A percentile compares a stretch with the other conserved stretches of the same genome.
Conservation (phyloP, 2,113 vertebrate genomes). For the Aptenodytes forsteri region DNA sequence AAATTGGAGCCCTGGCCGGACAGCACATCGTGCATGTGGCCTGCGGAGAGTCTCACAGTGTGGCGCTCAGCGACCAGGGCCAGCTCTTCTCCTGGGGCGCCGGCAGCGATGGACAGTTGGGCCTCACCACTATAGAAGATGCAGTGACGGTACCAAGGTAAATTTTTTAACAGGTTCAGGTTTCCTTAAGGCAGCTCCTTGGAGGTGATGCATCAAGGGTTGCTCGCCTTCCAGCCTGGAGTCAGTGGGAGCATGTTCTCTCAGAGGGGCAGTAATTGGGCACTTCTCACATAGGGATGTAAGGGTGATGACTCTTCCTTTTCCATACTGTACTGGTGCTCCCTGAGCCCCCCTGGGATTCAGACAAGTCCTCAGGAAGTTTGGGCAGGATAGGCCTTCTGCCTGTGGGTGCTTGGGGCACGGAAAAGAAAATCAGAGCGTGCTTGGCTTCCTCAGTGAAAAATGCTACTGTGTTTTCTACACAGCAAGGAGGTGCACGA, state of each 20-base stretch:
- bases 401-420: fast-evolving
- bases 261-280: background rate
- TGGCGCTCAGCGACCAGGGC: constrained; percentile 90
- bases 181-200: background rate
- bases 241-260: background rate
- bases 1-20: constrained; percentile 86
- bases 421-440: fast-evolving
- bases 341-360: background rate
- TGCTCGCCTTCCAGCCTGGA: background rate
- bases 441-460: background rate
- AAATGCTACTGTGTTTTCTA: background rate
- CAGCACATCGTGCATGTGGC: constrained; percentile 89
- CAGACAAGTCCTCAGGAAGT: background rate
- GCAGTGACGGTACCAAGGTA: constrained; percentile 89
- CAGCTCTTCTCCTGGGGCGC: constrained; percentile 95
- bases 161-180: background rate
- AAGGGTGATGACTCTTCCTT: background rate
- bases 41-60: constrained; percentile 86
- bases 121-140: constrained; percentile 84
- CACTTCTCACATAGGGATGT: background rate
- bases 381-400: background rate
- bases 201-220: background rate
- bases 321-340: background rate
- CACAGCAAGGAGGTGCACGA: background rate
- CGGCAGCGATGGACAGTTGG: constrained; percentile 88